phyloP scores from a whole-genome alignment of 2,797 vertebrate species.

The Echeneis naucrates region DNA sequence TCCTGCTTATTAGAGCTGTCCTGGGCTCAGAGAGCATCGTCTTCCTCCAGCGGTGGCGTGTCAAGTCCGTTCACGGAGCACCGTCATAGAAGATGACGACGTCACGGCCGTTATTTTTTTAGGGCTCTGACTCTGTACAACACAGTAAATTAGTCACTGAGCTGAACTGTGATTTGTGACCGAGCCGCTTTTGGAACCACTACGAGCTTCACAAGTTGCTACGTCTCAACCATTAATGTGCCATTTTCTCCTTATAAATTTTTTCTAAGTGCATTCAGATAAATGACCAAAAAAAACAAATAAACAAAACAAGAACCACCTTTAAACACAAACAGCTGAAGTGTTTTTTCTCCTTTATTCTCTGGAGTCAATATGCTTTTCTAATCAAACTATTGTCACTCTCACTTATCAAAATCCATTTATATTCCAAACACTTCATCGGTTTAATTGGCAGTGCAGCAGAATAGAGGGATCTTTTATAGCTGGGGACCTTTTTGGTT shows the following conservation, averaged over 20 bases:
- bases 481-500: conserved; percentile 21
- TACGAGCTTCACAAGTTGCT: conserved; percentile 33
- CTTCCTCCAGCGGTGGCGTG: conserved; percentile 61
- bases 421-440: conserved; percentile 19
- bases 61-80: conserved; percentile 59
- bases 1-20: conserved; percentile 57
- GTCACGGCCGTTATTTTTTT: conserved; percentile 59
- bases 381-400: conserved; percentile 14
- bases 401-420: conserved; percentile 32
- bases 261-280: conserved; percentile 37
- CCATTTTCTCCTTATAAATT: conserved; percentile 40
- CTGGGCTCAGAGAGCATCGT: conserved; percentile 42
- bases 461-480: conserved; percentile 21
- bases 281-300: conserved; percentile 33
- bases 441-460: conserved; percentile 19
- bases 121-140: conserved; percentile 40
- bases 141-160: conserved; percentile 45
- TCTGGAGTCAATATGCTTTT: conserved; percentile 9
- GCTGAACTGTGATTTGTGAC: conserved; percentile 40
- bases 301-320: no score
- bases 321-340: conserved; percentile 22
- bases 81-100: conserved; percentile 60
- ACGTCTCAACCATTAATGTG: conserved; percentile 28
- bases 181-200: conserved; percentile 40
- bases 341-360: conserved; percentile 10